Base-by-base conservation (phyloP, 2,113 vertebrate species). In the Tricholaema leucomelas region DNA sequence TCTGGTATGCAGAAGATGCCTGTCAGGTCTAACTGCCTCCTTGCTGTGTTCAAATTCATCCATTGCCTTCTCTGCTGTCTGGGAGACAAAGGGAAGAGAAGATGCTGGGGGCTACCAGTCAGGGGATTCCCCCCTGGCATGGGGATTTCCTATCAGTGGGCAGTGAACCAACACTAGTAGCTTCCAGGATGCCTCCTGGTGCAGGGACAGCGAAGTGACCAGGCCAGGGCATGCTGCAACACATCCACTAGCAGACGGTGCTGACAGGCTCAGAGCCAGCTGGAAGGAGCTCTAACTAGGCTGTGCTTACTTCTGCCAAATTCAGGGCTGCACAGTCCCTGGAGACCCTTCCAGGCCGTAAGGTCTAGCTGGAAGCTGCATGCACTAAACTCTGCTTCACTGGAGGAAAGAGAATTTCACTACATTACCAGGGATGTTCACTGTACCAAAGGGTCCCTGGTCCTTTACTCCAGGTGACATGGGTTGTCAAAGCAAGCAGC, bases 371-470 rank as follows among this genome's bases (percentile, higher is more conserved):
- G 61, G 70, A 86, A 84, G 21, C 35, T 55, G 48, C 18, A 16
- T 14, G 10, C 0, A 1, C 30, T 61, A 36, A 64, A 58, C 1
- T 38, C 15, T 38, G 5, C 20, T 77, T 64, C 2, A 1, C 14
- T 48, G 46, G 35, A 60, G 15, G 44, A 19, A 50, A 69, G 21
- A 71, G 31, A 71, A 5, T 25, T 78, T 40, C 44, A 23, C 25
- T 12, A 2, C 27, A n/a, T 60, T 80, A 31, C 33, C 50, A 15
- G 25, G 33, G 10, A 10, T 55, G 28, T 42, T 71, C 23, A 10
- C 40, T 50, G 24, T 50, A 27, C 8, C 12, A 5, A 10, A 52
- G 59, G 18, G 11, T 8, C 13, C 20, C 55, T n/a, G n/a, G 27
- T 28, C 35, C 40, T 66, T 63, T 63, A n/a, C 56, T n/a, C 6